These are phyloP conservation scores for Cyprinodon variegatus DNA, from an alignment of 2,113 vertebrate species.

Conservation along the genomic window DNA sequence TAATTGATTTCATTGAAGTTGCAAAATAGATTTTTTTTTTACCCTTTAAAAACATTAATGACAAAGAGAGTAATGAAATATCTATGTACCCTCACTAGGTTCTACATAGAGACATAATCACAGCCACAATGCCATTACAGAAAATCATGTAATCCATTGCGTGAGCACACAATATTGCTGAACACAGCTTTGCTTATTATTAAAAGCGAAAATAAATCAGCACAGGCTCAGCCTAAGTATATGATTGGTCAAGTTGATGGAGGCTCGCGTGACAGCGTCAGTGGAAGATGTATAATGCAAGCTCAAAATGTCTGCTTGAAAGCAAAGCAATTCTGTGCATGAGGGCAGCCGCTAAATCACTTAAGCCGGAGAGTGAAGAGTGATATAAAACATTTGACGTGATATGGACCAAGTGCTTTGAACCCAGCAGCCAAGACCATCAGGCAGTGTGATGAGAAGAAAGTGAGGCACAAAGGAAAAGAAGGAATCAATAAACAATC, in stretches of 20 bases:
- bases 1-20: neutral
- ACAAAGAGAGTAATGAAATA: constrained; percentile 12
- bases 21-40: neutral
- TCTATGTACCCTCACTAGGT: constrained; percentile 9
- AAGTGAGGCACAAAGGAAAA: neutral
- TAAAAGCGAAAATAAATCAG: constrained; percentile 11
- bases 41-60: neutral
- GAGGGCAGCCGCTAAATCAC: constrained; percentile 70
- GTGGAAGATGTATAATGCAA: constrained; percentile 30
- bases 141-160: neutral
- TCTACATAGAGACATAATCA: neutral
- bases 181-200: neutral
- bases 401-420: constrained; percentile 56
- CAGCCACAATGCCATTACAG: neutral
- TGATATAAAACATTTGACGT: constrained; percentile 72
- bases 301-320: constrained; percentile 35
- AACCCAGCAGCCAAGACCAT: constrained; percentile 57
- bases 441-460: constrained; percentile 30
- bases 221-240: neutral
- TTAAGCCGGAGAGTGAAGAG: constrained; percentile 64
- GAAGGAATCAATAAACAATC: constrained; percentile 10
- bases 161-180: neutral
- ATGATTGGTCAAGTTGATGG: constrained; percentile 15
- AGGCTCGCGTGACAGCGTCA: constrained; percentile 43
- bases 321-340: constrained; percentile 32